phyloP scores from a whole-genome alignment of 2,888 invertebrate genomes.

The Dorcus hopei region DNA sequence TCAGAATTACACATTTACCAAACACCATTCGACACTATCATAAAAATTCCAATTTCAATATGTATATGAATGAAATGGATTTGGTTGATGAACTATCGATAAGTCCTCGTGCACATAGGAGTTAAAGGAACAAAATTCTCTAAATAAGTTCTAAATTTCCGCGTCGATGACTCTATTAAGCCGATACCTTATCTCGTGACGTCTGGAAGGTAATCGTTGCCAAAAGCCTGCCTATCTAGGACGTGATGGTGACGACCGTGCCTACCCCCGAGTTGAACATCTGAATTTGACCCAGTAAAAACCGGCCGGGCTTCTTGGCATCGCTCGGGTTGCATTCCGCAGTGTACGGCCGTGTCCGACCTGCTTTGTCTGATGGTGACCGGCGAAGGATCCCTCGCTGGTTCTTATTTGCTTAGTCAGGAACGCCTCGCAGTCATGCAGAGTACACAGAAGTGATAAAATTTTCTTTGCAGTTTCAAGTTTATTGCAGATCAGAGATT shows the following conservation, averaged over 20 bases:
- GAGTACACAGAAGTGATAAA: no score
- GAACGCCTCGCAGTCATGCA: not conserved
- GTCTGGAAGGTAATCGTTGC: slow-evolving; percentile 1
- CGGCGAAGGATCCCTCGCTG: not conserved
- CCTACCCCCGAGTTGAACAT: slow-evolving; percentile 4
- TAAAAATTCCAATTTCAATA: no score
- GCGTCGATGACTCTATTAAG: not conserved
- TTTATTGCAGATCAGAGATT: no score
- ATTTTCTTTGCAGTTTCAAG: no score
- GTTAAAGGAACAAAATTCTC: not conserved
- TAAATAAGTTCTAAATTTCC: not conserved
- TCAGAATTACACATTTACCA: no score
- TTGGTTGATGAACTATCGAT: not conserved
- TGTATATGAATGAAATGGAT: no score
- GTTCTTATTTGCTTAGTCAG: slow-evolving; percentile 1
- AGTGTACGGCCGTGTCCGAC: not conserved
- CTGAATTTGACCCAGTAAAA: slow-evolving; percentile 17
- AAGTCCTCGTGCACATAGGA: not conserved
- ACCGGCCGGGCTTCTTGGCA: slow-evolving; percentile 4
- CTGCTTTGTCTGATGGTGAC: slow-evolving; percentile 1
- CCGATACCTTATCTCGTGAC: not conserved
- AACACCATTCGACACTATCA: no score
- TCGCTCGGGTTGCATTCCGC: slow-evolving; percentile 11
- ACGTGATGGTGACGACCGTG: not conserved
- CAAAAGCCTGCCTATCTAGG: not conserved